Conservation (phyloP, 92 coral and sea anemone genomes). For the Montipora capitata region DNA sequence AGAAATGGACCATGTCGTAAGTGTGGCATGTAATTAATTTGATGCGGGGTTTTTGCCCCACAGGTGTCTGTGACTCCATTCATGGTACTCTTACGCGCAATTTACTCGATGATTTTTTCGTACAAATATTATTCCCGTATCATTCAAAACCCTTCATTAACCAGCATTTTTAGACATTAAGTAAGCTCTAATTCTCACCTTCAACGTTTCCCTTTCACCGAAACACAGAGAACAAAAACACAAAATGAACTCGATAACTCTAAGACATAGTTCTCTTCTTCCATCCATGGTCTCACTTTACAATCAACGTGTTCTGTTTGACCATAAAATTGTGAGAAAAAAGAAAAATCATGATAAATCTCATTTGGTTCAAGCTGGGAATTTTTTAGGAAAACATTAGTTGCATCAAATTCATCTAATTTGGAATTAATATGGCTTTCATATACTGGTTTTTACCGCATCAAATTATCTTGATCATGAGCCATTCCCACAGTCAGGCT, state of each 20-base stretch:
- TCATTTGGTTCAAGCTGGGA: background rate
- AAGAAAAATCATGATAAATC: background rate
- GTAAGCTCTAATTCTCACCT: slow-evolving; percentile 9
- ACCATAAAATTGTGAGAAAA: background rate
- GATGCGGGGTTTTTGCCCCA: background rate
- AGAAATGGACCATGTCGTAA: background rate
- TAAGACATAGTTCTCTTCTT: slow-evolving; percentile 13
- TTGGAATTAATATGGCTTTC: background rate
- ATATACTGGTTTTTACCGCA: background rate
- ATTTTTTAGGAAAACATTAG: background rate
- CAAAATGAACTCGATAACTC: slow-evolving; percentile 20
- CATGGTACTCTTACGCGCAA: background rate
- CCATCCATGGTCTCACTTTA: slow-evolving; percentile 17
- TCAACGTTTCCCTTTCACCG: background rate
- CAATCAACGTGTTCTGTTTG: background rate
- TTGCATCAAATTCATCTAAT: background rate
- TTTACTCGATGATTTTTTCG: background rate
- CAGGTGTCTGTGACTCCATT: background rate
- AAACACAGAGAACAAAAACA: slow-evolving; percentile 29
- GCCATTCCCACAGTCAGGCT: background rate
- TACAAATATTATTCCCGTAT: background rate
- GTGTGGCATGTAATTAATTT: background rate
- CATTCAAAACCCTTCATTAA: background rate
- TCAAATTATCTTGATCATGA: background rate
- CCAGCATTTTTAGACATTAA: background rate